Percentiles rank a stretch among this genome's conserved stretches.
Conservation (phyloP, 2,888 invertebrate genomes). For the Eristalinus sepulchralis region DNA sequence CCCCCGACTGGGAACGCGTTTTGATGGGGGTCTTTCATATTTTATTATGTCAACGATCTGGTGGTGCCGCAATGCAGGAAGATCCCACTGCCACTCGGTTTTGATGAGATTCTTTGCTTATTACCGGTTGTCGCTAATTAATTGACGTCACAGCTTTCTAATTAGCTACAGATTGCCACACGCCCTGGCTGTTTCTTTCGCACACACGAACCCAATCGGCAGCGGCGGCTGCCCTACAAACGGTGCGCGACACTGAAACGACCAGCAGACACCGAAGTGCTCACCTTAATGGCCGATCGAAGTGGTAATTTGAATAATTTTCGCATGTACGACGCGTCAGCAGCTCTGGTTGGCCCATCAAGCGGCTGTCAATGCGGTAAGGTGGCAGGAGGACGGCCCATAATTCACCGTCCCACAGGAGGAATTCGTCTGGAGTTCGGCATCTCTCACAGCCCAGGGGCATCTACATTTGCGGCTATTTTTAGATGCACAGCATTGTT, state of each 20-base stretch:
- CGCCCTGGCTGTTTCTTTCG: background rate
- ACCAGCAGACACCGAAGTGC: background rate
- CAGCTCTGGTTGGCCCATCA: background rate
- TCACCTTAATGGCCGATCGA: background rate
- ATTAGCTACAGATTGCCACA: background rate
- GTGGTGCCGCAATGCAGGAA: slow-evolving; percentile 9
- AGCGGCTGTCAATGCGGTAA: background rate
- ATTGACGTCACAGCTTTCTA: slow-evolving; percentile 3
- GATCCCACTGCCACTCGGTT: background rate
- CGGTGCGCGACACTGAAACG: background rate
- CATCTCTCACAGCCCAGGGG: background rate
- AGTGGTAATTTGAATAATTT: slow-evolving; percentile 15
- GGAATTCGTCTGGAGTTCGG: background rate
- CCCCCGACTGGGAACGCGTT: slow-evolving; percentile 7
- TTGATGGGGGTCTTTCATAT: slow-evolving; percentile 61
- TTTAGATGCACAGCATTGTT: slow-evolving; percentile 10
- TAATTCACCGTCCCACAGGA: background rate
- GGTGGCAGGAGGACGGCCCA: background rate
- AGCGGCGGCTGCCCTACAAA: background rate
- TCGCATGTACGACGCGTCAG: background rate
- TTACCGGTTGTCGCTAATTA: slow-evolving; percentile 8
- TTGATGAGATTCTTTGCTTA: background rate
- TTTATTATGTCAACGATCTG: slow-evolving; percentile 44
- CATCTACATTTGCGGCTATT: slow-evolving; percentile 27
- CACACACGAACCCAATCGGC: background rate